Evolutionary conservation across 2,888 invertebrate species (phyloP).

Genomic region (Eurytoma adleriae): DNA sequence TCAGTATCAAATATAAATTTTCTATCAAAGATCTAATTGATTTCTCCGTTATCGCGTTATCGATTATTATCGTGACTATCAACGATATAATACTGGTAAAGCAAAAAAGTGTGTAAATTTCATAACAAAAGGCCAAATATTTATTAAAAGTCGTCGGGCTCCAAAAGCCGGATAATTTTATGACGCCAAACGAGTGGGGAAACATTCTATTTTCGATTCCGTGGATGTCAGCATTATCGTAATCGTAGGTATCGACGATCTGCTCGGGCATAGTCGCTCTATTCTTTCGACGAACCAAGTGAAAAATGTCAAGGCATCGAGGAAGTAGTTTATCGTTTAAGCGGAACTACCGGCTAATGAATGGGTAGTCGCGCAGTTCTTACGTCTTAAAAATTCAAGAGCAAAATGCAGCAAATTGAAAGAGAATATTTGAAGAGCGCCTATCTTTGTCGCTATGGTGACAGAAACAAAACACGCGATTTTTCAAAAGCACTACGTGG

Average conservation of each 20-base stretch:
- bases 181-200: neutral
- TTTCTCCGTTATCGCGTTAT: constrained; percentile 1
- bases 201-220: constrained; percentile 6
- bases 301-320: neutral
- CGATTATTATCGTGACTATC: neutral
- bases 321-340: neutral
- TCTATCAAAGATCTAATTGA: constrained; percentile 14
- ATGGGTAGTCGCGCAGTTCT: no score
- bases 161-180: constrained; percentile 33
- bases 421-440: neutral
- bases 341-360: neutral
- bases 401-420: no score
- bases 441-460: neutral
- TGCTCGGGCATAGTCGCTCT: neutral
- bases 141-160: constrained; percentile 3
- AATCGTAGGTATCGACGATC: neutral
- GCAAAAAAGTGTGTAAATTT: constrained; percentile 10
- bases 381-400: no score
- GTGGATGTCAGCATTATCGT: neutral
- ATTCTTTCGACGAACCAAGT: neutral
- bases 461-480: neutral
- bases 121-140: neutral
- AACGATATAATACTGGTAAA: neutral
- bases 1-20: constrained; percentile 15
- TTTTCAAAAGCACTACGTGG: neutral